Evolutionary conservation across 2,888 invertebrate species (phyloP).

Genomic region (Romanomermis culicivorax): DNA sequence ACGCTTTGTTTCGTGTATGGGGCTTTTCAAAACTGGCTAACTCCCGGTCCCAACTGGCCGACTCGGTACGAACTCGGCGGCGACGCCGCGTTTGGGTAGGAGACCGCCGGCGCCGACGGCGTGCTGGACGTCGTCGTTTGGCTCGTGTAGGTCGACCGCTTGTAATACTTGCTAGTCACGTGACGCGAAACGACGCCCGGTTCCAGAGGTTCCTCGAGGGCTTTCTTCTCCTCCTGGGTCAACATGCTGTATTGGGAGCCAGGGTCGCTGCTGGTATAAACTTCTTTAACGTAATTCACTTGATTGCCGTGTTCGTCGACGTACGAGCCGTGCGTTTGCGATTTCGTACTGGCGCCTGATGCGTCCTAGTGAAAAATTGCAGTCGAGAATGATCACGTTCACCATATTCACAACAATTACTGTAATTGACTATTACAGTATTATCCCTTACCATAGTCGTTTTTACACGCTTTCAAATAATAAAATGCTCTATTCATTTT

Average conservation of each 20-base stretch:
- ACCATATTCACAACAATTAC: no score
- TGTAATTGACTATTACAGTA: no score
- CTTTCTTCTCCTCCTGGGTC: slow-evolving; percentile 18
- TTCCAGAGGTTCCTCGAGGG: slow-evolving; percentile 21
- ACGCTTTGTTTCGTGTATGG: no score
- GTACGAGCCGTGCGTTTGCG: slow-evolving; percentile 16
- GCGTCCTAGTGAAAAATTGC: not conserved
- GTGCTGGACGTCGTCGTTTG: not conserved
- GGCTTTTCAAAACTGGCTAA: not conserved
- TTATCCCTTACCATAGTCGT: no score
- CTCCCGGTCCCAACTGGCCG: not conserved
- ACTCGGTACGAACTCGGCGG: not conserved
- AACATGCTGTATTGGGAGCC: slow-evolving; percentile 19
- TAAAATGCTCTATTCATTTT: no score
- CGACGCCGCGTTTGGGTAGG: not conserved
- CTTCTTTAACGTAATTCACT: slow-evolving; percentile 21
- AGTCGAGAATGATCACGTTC: no score
- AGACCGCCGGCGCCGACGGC: not conserved
- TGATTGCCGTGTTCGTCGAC: slow-evolving; percentile 19
- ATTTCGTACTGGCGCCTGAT: slow-evolving; percentile 4
- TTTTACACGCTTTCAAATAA: no score
- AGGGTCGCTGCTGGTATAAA: slow-evolving; percentile 21
- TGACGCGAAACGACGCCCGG: slow-evolving; percentile 24
- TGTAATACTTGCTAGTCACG: slow-evolving; percentile 26
- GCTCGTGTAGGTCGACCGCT: slow-evolving; percentile 24